These are phyloP conservation scores for Bellardia pandia DNA, from an alignment of 2,888 invertebrate species.

Conservation along the genomic window DNA sequence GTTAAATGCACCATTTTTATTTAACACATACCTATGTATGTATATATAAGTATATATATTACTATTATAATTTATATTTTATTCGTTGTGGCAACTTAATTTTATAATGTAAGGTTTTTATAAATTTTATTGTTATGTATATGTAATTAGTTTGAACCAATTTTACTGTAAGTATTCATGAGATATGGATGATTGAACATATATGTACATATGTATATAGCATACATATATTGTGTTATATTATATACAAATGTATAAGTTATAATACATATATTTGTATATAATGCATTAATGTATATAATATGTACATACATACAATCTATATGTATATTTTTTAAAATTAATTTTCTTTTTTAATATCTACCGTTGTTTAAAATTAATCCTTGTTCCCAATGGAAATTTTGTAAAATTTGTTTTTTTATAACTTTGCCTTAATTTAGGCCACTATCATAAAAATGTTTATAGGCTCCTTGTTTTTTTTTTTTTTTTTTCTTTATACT, in stretches of 20 bases:
- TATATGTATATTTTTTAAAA: constrained; percentile 5
- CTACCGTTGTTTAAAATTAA: constrained; percentile 57
- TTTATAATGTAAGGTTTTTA: neutral
- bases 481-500: constrained; percentile 4
- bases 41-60: too few species aligned
- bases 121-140: too few species aligned
- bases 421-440: constrained; percentile 61
- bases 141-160: neutral
- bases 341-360: constrained; percentile 1
- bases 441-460: constrained; percentile 48
- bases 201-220: constrained; percentile 1
- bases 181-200: neutral
- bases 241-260: constrained; percentile 2
- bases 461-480: constrained; percentile 41
- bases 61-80: too few species aligned
- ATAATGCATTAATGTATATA: neutral
- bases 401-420: constrained; percentile 55
- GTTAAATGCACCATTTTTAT: neutral
- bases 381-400: constrained; percentile 21
- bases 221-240: neutral
- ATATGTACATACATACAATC: neutral
- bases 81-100: neutral
- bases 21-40: neutral
- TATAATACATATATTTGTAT: neutral
- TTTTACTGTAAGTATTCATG: neutral